phyloP scores from a whole-genome alignment of 2,113 vertebrate genomes.

The Apodemus speciosus region DNA sequence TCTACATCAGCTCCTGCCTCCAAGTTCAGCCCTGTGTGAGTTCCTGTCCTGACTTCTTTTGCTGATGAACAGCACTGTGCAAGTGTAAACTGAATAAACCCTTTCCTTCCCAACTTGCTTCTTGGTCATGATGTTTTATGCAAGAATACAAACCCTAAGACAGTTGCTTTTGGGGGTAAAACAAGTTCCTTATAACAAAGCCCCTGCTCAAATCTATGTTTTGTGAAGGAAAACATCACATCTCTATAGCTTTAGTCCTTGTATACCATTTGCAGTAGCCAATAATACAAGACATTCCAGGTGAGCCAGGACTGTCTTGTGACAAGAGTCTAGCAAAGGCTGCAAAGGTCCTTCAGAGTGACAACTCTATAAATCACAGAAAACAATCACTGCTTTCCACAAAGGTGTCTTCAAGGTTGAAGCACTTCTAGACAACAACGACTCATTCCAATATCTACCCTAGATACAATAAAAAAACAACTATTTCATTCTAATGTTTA shows the following conservation, averaged over 20 bases:
- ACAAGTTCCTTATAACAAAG: background rate
- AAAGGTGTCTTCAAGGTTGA: background rate
- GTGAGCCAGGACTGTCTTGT: background rate
- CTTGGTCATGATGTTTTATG: too few species aligned
- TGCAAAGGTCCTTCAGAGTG: background rate
- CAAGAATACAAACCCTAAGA: too few species aligned
- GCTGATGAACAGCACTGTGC: too few species aligned
- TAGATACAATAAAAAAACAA: background rate
- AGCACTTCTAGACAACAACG: background rate
- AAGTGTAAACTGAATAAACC: too few species aligned
- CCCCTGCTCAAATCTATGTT: background rate
- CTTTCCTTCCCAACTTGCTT: too few species aligned
- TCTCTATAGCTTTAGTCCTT: background rate
- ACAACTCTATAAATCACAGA: background rate
- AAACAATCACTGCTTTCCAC: background rate
- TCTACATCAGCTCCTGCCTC: too few species aligned
- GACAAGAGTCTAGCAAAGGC: background rate
- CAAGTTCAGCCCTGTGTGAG: too few species aligned
- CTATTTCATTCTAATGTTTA: background rate
- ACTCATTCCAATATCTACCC: background rate
- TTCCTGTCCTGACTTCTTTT: too few species aligned
- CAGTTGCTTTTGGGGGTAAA: background rate
- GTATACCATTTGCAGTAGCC: background rate
- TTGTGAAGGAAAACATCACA: background rate
- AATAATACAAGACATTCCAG: background rate